Evolutionary conservation across 23 tunicate species (phyloP).

Genomic region (Diplosoma virens): DNA sequence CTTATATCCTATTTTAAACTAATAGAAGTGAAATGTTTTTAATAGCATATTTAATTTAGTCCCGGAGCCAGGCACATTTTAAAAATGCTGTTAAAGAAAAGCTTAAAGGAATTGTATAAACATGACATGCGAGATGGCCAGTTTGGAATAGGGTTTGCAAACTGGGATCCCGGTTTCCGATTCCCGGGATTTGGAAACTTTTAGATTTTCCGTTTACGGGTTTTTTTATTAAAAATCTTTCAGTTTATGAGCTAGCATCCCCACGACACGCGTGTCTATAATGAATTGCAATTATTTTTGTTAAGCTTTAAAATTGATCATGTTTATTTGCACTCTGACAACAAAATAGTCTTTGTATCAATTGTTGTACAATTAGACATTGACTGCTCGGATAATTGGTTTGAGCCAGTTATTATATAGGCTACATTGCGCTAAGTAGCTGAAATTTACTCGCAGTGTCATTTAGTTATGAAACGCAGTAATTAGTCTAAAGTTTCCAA

Average conservation of each 20-base stretch:
- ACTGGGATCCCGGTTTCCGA: conserved; percentile 25
- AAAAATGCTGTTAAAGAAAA: too few relatives aligned
- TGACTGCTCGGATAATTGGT: conserved; percentile 3
- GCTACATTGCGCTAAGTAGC: conserved; percentile 15
- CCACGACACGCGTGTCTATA: conserved; percentile 1
- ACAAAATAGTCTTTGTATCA: conserved; percentile 17
- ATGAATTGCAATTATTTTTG: conserved; percentile 10
- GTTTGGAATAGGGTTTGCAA: conserved; percentile 25
- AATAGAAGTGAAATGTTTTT: too few relatives aligned
- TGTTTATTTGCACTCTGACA: conserved; percentile 1
- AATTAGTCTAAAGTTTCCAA: conserved; percentile 25
- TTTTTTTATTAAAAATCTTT: conserved; percentile 21
- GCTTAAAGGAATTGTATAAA: too few relatives aligned
- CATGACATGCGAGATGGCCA: too few relatives aligned
- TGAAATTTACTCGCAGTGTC: background rate
- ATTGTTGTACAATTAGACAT: conserved; percentile 12
- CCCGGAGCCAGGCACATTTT: too few relatives aligned
- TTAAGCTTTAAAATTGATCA: conserved; percentile 8
- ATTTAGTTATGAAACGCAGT: conserved; percentile 8
- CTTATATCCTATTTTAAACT: too few relatives aligned
- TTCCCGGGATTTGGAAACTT: conserved; percentile 7
- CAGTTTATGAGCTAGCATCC: conserved; percentile 11
- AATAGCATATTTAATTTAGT: too few relatives aligned
- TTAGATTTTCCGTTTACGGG: conserved; percentile 19
- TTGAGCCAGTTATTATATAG: conserved; percentile 20